Percentiles rank a stretch among this genome's conserved stretches.
phyloP scores from a whole-genome alignment of 2,888 invertebrate genomes.

The Tenthredo scrophulariae region DNA sequence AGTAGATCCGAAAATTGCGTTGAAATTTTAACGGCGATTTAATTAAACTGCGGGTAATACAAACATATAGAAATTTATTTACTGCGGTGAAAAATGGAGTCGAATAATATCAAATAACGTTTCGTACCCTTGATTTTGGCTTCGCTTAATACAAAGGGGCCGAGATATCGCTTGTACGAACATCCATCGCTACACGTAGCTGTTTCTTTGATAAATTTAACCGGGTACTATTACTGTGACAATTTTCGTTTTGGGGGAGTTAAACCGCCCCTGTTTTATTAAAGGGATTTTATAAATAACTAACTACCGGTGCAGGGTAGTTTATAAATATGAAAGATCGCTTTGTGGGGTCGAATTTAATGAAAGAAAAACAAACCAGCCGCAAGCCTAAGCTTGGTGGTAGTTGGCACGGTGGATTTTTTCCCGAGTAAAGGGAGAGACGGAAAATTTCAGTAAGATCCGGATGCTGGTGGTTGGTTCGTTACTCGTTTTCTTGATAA shows the following conservation, averaged over 20 bases:
- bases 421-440: neutral
- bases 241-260: neutral
- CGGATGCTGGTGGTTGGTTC: neutral
- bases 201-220: constrained; percentile 17
- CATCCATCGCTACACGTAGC: neutral
- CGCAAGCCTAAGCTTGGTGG: constrained; percentile 9
- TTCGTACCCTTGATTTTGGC: neutral
- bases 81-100: neutral
- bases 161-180: constrained; percentile 1
- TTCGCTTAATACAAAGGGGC: neutral
- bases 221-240: neutral
- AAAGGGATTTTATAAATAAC: constrained; percentile 2
- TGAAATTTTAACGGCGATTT: neutral
- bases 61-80: neutral
- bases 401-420: neutral
- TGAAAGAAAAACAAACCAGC: constrained; percentile 17
- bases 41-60: neutral
- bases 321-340: constrained; percentile 29
- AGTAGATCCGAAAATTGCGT: neutral
- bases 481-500: constrained; percentile 29
- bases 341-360: neutral
- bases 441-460: constrained; percentile 11
- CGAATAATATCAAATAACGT: neutral
- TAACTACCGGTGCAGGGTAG: neutral
- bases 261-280: neutral